Percentiles rank a stretch among this genome's conserved stretches.
Evolutionary conservation across 2,888 invertebrate species (phyloP).

Genomic region (Aelia acuminata): DNA sequence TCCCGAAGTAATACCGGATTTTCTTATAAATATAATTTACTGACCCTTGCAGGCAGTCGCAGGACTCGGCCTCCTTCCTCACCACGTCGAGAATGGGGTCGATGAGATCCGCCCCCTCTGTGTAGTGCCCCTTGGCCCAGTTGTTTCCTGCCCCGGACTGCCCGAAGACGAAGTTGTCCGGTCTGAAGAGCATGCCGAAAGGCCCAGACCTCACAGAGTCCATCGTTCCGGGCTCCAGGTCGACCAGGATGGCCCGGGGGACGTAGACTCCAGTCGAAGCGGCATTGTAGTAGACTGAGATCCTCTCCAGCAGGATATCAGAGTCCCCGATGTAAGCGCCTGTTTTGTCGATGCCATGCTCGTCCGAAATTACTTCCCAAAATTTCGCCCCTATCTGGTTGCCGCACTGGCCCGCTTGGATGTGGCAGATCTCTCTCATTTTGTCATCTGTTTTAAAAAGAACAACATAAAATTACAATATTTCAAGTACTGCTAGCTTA

Average conservation of each 20-base stretch:
- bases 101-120: conserved; percentile 75
- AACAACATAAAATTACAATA: neutral
- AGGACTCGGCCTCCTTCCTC: conserved; percentile 73
- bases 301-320: conserved; percentile 39
- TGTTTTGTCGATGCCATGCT: conserved; percentile 47
- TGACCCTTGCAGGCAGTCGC: conserved; percentile 74
- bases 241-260: conserved; percentile 73
- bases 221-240: conserved; percentile 85
- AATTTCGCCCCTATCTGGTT: conserved; percentile 55
- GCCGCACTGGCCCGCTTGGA: conserved; percentile 55
- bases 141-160: conserved; percentile 73
- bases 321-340: conserved; percentile 45
- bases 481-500: too few species aligned
- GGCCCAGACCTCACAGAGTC: conserved; percentile 85
- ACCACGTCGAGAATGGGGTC: conserved; percentile 73
- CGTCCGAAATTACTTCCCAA: conserved; percentile 52
- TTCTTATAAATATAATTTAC: too few species aligned
- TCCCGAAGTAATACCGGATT: too few species aligned
- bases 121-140: conserved; percentile 76
- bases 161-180: conserved; percentile 79
- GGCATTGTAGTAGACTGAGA: conserved; percentile 56
- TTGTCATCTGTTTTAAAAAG: conserved; percentile 17
- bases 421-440: conserved; percentile 58
- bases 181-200: conserved; percentile 79
- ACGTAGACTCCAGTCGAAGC: conserved; percentile 22